phyloP scores from a whole-genome alignment of 2,113 vertebrate genomes.

The Trochalopteron elliotii region DNA sequence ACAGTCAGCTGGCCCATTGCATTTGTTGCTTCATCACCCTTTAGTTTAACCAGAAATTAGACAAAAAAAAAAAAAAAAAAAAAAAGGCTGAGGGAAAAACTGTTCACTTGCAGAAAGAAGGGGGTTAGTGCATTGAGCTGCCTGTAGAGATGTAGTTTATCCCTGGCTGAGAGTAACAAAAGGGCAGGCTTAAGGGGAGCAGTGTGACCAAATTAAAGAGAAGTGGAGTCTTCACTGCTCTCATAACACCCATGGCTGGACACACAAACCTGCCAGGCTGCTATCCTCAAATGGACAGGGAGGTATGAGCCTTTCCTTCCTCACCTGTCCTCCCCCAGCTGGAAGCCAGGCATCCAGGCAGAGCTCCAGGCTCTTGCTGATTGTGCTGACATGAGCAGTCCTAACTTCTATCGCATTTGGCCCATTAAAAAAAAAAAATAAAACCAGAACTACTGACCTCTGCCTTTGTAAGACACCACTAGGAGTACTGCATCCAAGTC shows the following conservation, averaged over 20 bases:
- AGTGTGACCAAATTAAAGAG: not conserved
- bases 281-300: not conserved
- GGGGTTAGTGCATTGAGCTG: not conserved
- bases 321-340: not conserved
- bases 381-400: not conserved
- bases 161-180: not conserved
- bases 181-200: rapidly evolving
- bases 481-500: not conserved
- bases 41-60: not conserved
- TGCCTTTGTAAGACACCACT: not conserved
- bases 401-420: not conserved
- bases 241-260: not conserved
- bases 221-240: not conserved
- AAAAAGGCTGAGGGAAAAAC: not conserved
- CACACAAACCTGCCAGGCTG: not conserved
- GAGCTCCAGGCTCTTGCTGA: not conserved
- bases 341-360: not conserved
- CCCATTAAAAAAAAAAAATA: not conserved
- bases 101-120: not conserved
- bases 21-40: not conserved
- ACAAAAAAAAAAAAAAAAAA: not conserved
- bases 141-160: not conserved
- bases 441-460: not conserved
- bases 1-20: rapidly evolving
- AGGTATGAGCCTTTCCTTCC: not conserved